phyloP scores from a whole-genome alignment of 2,113 vertebrate species.

The Lucifuga dentata region DNA sequence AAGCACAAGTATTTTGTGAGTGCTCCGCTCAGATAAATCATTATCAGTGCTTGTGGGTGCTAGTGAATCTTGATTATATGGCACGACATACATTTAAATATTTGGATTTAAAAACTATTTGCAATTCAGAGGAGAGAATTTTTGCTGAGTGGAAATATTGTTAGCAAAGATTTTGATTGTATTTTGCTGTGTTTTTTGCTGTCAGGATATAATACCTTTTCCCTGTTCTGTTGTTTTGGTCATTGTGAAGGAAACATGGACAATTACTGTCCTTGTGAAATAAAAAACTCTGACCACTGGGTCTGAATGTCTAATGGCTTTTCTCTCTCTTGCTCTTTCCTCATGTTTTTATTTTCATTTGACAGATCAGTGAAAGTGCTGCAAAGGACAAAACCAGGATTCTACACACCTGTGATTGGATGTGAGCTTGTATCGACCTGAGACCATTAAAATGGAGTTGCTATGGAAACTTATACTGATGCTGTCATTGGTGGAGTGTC shows the following conservation, averaged over 20 bases:
- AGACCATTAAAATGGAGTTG: constrained; percentile 94
- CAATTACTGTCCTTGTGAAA: constrained; percentile 37
- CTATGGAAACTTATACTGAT: constrained; percentile 93
- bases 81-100: constrained; percentile 1
- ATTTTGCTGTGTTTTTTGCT: not conserved
- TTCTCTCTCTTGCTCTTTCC: not conserved
- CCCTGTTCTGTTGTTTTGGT: not conserved
- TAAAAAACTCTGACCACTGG: constrained; percentile 2
- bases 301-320: constrained; percentile 52
- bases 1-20: constrained; percentile 29
- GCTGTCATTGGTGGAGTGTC: constrained; percentile 87
- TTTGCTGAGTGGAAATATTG: too few relatives aligned
- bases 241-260: constrained; percentile 15
- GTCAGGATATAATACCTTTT: constrained; percentile 16
- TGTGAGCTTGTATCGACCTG: constrained; percentile 80
- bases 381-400: constrained; percentile 74
- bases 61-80: constrained; percentile 3
- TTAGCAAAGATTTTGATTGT: constrained; percentile 4
- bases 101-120: too few relatives aligned
- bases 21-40: constrained; percentile 34
- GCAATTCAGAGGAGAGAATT: constrained; percentile 3
- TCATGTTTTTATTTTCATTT: constrained; percentile 50
- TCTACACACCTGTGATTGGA: constrained; percentile 78
- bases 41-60: constrained; percentile 4
- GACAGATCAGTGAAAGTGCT: constrained; percentile 72